These are phyloP conservation scores for Morone chrysops DNA, from an alignment of 2,113 vertebrate species.

Conservation along the genomic window DNA sequence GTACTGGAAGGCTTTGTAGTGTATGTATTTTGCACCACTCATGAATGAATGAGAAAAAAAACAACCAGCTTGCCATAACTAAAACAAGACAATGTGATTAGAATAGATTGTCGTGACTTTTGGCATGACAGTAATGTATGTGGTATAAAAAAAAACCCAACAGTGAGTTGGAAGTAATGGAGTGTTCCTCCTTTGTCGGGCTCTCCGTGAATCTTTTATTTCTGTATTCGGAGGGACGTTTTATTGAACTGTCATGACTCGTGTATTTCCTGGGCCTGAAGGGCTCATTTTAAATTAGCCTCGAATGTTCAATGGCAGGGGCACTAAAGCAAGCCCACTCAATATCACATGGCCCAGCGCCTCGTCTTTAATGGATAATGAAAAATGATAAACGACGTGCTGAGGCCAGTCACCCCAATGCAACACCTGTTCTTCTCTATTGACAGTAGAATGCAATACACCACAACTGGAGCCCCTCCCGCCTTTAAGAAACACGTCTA, in stretches of 20 bases:
- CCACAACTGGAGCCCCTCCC: not conserved
- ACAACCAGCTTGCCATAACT: too few relatives aligned
- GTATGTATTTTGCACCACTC: not conserved
- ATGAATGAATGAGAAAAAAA: not conserved
- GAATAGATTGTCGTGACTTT: conserved; percentile 22
- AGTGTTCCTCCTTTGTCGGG: conserved; percentile 5
- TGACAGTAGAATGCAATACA: conserved; percentile 23
- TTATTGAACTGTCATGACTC: conserved; percentile 80
- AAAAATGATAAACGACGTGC: conserved; percentile 71
- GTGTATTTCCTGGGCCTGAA: conserved; percentile 75
- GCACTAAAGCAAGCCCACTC: conserved; percentile 74
- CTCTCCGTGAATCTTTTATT: conserved; percentile 35
- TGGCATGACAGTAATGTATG: conserved; percentile 18
- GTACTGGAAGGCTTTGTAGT: not conserved
- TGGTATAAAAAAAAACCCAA: not conserved
- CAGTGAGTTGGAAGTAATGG: conserved; percentile 5
- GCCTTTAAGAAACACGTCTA: not conserved
- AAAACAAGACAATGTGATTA: conserved; percentile 35
- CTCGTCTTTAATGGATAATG: conserved; percentile 74
- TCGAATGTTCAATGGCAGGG: conserved; percentile 71
- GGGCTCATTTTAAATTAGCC: conserved; percentile 80
- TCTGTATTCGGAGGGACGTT: conserved; percentile 44
- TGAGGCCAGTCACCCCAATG: not conserved
- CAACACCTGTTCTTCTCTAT: conserved; percentile 55
- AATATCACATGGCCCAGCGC: conserved; percentile 69